Percentiles rank a stretch among this genome's conserved stretches.
These are phyloP conservation scores for Sphaeridia pumilis DNA, from an alignment of 2,888 invertebrate species.

Conservation along the genomic window DNA sequence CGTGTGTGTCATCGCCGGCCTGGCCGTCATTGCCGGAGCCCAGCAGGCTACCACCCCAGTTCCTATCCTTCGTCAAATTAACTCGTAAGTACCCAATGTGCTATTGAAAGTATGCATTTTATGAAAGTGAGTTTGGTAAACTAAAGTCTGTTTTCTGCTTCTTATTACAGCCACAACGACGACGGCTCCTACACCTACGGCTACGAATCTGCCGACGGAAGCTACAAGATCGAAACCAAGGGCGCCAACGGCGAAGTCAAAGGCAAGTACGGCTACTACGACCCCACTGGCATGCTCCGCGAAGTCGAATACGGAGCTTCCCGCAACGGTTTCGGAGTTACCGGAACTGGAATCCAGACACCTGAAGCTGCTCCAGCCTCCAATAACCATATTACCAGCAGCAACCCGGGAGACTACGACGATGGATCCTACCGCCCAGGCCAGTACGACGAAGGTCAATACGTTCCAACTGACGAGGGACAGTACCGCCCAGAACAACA, in stretches of 20 bases:
- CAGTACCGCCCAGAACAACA: conserved; percentile 1
- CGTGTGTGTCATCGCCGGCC: not conserved
- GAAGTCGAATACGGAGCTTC: conserved; percentile 79
- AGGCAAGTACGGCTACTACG: conserved; percentile 82
- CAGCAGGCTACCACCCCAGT: conserved; percentile 52
- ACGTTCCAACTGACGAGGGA: not conserved
- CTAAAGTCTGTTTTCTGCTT: not conserved
- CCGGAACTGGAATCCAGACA: conserved; percentile 59
- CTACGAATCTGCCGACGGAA: conserved; percentile 74
- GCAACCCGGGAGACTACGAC: conserved; percentile 12
- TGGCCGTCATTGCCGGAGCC: not conserved
- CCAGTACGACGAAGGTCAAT: conserved; percentile 17
- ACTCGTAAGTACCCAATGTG: conserved; percentile 39
- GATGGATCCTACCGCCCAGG: conserved; percentile 18
- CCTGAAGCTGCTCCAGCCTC: conserved; percentile 3
- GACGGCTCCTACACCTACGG: conserved; percentile 66
- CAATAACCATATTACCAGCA: conserved; percentile 3
- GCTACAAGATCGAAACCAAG: conserved; percentile 79
- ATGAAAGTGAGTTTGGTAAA: not conserved
- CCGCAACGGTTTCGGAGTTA: conserved; percentile 67
- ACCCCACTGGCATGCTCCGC: conserved; percentile 62
- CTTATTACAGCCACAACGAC: conserved; percentile 28
- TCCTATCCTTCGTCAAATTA: conserved; percentile 69
- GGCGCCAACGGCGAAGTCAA: conserved; percentile 70
- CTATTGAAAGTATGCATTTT: not conserved